These are phyloP conservation scores for Apodemus agrarius DNA, from an alignment of 2,797 vertebrate genomes.

Conservation along the genomic window DNA sequence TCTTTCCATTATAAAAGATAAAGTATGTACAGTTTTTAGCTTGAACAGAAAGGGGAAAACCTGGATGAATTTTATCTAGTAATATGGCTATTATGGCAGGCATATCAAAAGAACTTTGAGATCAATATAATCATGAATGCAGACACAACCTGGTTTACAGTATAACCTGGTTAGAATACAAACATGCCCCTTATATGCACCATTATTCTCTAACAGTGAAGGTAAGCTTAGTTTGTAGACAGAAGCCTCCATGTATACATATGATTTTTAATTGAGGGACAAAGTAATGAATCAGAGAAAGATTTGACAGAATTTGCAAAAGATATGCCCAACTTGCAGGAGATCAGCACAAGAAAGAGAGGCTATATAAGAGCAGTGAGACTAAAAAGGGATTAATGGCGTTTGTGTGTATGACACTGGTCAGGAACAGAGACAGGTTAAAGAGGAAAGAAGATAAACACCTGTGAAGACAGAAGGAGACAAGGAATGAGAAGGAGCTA, in stretches of 20 bases:
- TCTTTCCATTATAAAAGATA: background rate
- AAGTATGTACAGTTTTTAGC: background rate
- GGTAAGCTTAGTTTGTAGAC: background rate
- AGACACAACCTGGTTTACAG: background rate
- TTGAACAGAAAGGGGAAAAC: background rate
- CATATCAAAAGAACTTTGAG: background rate
- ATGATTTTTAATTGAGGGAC: background rate
- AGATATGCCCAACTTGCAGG: background rate
- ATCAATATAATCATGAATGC: background rate
- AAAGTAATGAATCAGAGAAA: background rate
- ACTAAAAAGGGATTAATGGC: background rate
- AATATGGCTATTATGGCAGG: background rate
- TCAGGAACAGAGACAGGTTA: background rate
- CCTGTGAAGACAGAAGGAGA: background rate
- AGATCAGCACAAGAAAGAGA: background rate
- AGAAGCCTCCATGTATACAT: background rate
- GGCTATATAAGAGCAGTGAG: background rate
- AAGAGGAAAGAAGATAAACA: background rate
- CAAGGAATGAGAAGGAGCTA: background rate
- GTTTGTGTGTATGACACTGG: background rate
- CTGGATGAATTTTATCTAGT: background rate
- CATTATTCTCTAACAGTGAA: background rate
- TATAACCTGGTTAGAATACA: background rate
- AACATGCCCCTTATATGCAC: too few species aligned
- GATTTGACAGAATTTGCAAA: background rate